Evolutionary conservation across 2,113 vertebrate species (phyloP).

Genomic region (Ammospiza caudacuta): DNA sequence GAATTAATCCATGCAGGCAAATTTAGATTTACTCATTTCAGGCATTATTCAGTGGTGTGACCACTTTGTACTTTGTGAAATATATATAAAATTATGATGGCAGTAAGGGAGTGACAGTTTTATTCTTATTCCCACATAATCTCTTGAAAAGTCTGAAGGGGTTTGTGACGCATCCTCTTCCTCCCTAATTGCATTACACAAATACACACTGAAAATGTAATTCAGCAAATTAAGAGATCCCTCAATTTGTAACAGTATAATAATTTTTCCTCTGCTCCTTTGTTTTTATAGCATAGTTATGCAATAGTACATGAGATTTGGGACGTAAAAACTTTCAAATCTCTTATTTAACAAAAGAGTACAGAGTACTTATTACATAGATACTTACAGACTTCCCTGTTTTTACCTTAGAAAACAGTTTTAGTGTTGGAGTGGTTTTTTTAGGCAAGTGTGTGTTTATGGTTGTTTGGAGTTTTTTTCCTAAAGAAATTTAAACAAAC

Average conservation of each 20-base stretch:
- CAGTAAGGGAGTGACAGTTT: neutral
- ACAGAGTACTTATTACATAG: neutral
- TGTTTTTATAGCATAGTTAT: neutral
- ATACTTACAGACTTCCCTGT: neutral
- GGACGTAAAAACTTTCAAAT: neutral
- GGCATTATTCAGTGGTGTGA: neutral
- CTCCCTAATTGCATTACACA: neutral
- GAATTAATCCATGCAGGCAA: neutral
- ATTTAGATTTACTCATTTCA: neutral
- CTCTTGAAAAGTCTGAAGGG: neutral
- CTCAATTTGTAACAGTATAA: neutral
- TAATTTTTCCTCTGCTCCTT: neutral
- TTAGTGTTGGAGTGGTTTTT: rapidly evolving
- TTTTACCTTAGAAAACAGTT: neutral
- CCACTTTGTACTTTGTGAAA: neutral
- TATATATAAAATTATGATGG: neutral
- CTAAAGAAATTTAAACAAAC: neutral
- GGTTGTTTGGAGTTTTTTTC: neutral
- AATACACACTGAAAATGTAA: neutral
- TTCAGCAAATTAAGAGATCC: neutral
- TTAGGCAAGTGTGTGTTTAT: neutral
- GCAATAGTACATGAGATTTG: neutral
- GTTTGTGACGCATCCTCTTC: neutral
- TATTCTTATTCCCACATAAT: neutral
- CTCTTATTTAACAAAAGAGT: neutral